Evolutionary conservation across 2,113 vertebrate genomes (phyloP).

Genomic region (Ginglymostoma cirratum): DNA sequence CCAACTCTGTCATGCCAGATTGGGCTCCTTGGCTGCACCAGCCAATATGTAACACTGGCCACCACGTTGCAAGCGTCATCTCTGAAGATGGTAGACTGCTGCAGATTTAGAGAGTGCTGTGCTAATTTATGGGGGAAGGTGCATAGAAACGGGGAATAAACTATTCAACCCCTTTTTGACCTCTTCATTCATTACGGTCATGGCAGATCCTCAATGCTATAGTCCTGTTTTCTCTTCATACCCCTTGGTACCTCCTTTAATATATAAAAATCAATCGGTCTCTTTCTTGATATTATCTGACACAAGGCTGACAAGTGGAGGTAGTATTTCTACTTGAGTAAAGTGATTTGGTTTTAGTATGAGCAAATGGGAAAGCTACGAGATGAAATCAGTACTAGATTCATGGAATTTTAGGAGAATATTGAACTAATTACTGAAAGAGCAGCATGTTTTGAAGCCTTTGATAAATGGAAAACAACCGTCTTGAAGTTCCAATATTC

Average conservation of each 20-base stretch:
- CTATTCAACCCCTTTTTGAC: no score
- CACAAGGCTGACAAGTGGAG: neutral
- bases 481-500: neutral
- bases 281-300: neutral
- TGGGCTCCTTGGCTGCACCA: no score
- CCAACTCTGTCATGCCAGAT: no score
- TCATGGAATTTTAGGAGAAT: neutral
- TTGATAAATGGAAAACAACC: neutral
- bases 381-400: neutral
- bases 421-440: neutral
- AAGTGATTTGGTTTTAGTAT: neutral
- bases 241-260: no score
- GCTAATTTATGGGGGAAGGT: neutral
- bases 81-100: neutral
- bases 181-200: no score
- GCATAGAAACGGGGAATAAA: no score
- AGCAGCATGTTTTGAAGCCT: neutral
- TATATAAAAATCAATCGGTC: no score
- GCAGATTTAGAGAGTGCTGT: neutral
- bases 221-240: no score
- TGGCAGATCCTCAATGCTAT: no score
- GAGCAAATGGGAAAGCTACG: neutral
- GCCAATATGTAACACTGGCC: no score
- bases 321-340: neutral
- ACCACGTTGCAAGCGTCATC: no score